These are phyloP conservation scores for Drosophila sp. DNA, from an alignment of 1,140 invertebrate species.

Conservation along the genomic window DNA sequence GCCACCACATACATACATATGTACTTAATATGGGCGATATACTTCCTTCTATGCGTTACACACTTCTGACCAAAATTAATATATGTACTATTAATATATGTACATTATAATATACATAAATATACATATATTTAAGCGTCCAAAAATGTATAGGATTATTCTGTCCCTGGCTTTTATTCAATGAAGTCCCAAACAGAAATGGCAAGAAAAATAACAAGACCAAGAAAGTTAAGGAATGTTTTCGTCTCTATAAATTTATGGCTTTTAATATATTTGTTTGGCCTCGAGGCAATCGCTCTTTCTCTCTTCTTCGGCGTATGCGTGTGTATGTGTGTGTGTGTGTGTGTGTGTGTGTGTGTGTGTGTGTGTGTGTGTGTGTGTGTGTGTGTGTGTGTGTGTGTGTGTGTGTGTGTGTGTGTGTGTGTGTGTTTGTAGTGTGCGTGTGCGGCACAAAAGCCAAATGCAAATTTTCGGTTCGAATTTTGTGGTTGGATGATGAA, in stretches of 20 bases:
- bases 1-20: too few relatives aligned
- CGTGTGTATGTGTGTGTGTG: conserved; percentile 16
- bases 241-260: conserved; percentile 31
- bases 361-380: conserved; percentile 5
- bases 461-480: conserved; percentile 60
- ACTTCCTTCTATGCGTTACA: too few relatives aligned
- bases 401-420: conserved; percentile 30
- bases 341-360: conserved; percentile 35
- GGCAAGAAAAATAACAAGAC: conserved; percentile 12
- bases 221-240: conserved; percentile 35
- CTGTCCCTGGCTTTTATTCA: conserved; percentile 4
- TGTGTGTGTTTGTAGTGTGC: background rate
- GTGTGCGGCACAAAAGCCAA: conserved; percentile 21
- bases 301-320: background rate
- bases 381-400: conserved; percentile 24
- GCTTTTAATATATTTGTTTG: conserved; percentile 56
- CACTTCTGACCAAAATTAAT: too few relatives aligned
- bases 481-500: conserved; percentile 35
- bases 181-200: conserved; percentile 22
- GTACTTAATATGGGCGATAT: too few relatives aligned
- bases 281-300: conserved; percentile 30
- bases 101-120: too few relatives aligned
- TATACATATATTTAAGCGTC: too few relatives aligned
- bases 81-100: too few relatives aligned
- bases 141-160: conserved; percentile 40